These are phyloP conservation scores for Phragmatobia fuliginosa DNA, from an alignment of 2,888 invertebrate genomes.

Conservation along the genomic window DNA sequence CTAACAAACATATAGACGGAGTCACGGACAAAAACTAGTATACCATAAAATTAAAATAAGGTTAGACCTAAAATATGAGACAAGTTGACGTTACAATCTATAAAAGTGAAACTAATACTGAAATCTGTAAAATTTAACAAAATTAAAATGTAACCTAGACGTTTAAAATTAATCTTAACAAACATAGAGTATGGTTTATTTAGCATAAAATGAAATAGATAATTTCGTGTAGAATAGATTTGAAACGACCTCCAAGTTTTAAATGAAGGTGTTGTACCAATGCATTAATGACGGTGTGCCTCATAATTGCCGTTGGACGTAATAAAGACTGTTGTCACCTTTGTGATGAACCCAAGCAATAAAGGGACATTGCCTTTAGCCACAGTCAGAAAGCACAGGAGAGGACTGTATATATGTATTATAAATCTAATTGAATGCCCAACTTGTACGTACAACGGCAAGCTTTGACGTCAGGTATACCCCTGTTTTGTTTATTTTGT, in stretches of 20 bases:
- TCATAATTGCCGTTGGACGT: conserved; percentile 22
- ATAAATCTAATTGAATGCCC: conserved; percentile 48
- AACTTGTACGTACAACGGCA: conserved; percentile 28
- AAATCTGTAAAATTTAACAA: not conserved
- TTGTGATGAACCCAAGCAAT: conserved; percentile 30
- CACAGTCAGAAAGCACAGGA: conserved; percentile 13
- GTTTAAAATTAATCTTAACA: not conserved
- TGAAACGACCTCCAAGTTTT: conserved; percentile 6
- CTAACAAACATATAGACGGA: no score
- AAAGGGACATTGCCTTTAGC: conserved; percentile 28
- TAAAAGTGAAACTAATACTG: no score
- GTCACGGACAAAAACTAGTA: not conserved
- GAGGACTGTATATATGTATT: conserved; percentile 16
- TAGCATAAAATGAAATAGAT: conserved; percentile 1
- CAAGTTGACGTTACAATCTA: not conserved
- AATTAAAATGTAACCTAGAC: not conserved
- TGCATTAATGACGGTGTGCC: conserved; percentile 11
- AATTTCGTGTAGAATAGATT: conserved; percentile 3
- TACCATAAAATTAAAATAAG: not conserved
- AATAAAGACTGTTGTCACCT: conserved; percentile 33
- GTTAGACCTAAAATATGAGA: no score
- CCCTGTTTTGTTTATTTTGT: conserved; percentile 56
- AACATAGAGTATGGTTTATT: not conserved
- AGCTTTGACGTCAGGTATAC: conserved; percentile 44
- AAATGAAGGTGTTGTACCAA: conserved; percentile 10